Percentiles rank a stretch among this genome's conserved stretches.
Evolutionary conservation across 2,888 invertebrate species (phyloP).

Genomic region (Biston betularia): DNA sequence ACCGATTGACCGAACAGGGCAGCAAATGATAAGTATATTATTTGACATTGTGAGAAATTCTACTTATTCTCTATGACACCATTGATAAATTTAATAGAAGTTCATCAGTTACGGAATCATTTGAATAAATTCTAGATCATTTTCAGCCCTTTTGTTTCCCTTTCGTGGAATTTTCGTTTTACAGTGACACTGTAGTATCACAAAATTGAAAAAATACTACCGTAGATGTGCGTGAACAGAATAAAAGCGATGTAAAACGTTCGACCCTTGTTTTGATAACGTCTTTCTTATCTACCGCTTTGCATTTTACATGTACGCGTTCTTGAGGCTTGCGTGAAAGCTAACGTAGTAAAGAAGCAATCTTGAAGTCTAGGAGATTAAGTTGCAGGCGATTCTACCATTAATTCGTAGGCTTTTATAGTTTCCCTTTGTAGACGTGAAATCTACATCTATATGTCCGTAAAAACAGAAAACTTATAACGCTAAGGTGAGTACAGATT

Average conservation of each 20-base stretch:
- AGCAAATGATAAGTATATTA: too few species aligned
- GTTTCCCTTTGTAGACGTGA: neutral
- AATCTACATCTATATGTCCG: neutral
- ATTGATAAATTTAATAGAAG: too few species aligned
- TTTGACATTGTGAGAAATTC: too few species aligned
- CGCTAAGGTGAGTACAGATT: neutral
- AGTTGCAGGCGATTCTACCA: conserved; percentile 20
- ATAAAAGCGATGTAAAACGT: neutral
- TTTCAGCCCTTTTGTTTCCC: too few species aligned
- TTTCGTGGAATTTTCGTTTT: neutral
- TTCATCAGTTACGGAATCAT: too few species aligned
- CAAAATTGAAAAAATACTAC: neutral
- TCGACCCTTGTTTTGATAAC: conserved; percentile 1
- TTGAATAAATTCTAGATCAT: too few species aligned
- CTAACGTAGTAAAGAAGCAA: conserved; percentile 8
- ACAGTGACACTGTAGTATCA: neutral
- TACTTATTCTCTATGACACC: too few species aligned
- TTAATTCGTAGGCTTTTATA: conserved; percentile 3
- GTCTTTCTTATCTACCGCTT: conserved; percentile 4
- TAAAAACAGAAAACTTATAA: neutral
- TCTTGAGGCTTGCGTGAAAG: conserved; percentile 13
- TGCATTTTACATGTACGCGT: conserved; percentile 9
- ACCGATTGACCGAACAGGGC: too few species aligned
- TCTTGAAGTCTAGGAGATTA: conserved; percentile 13
- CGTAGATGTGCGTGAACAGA: neutral